Evolutionary conservation across 2,797 vertebrate species (phyloP).

Genomic region (Micrastur ruficollis): DNA sequence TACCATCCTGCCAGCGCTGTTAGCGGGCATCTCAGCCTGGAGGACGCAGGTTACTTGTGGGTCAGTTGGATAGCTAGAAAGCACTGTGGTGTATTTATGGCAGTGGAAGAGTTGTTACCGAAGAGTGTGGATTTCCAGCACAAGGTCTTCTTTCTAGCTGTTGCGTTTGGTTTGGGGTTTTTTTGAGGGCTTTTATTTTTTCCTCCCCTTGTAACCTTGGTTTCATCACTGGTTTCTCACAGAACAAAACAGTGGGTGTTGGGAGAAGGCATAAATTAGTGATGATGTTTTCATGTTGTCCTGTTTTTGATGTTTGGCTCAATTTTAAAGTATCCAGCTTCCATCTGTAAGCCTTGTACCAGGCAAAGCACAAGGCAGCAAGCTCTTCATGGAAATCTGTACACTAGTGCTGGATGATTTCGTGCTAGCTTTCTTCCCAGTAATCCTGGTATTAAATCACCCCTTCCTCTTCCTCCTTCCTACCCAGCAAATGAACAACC

Average conservation of each 20-base stretch:
- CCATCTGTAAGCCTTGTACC: neutral
- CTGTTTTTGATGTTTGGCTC: neutral
- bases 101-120: neutral
- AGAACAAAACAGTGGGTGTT: neutral
- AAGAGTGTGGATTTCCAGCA: neutral
- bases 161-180: neutral
- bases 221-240: neutral
- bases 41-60: neutral
- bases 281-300: neutral
- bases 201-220: neutral
- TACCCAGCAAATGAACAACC: neutral
- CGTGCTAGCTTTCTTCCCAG: neutral
- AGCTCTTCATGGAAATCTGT: neutral
- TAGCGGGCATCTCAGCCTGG: neutral
- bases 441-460: neutral
- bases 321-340: neutral
- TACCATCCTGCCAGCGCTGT: fast-evolving
- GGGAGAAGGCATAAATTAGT: neutral
- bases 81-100: neutral
- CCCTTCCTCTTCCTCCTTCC: neutral
- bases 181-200: neutral
- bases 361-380: neutral
- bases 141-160: neutral
- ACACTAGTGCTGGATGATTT: neutral
- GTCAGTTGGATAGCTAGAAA: neutral